A percentile compares a stretch with the other conserved stretches of the same genome.
phyloP scores from a whole-genome alignment of 1,140 invertebrate species.

The Plodia interpunctella region DNA sequence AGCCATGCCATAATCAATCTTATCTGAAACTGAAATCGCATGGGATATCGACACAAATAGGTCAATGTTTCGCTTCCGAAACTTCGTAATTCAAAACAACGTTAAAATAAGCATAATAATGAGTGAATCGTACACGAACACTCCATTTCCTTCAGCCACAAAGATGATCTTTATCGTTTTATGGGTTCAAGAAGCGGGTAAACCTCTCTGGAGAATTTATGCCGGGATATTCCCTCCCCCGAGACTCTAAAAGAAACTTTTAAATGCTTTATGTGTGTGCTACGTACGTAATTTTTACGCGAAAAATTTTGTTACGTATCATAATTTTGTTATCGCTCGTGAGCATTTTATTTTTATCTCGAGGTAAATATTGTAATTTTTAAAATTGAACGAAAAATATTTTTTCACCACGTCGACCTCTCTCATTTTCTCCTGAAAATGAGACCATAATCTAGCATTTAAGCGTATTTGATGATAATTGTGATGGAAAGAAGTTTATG shows the following conservation, averaged over 20 bases:
- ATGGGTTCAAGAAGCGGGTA: constrained; percentile 42
- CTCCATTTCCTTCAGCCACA: constrained; percentile 33
- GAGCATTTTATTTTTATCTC: not conserved
- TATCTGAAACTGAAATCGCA: too few species aligned
- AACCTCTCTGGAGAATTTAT: constrained; percentile 44
- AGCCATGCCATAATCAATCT: too few species aligned
- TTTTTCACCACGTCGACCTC: too few species aligned
- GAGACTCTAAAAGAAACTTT: constrained; percentile 54
- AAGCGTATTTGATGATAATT: too few species aligned
- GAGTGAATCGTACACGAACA: constrained; percentile 29
- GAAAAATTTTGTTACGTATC: constrained; percentile 26
- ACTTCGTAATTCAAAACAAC: constrained; percentile 21
- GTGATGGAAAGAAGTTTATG: too few species aligned
- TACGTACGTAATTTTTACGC: constrained; percentile 28
- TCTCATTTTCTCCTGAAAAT: too few species aligned
- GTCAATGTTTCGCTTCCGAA: not conserved
- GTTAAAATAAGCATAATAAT: constrained; percentile 27
- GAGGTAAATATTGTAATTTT: not conserved
- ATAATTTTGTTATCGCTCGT: constrained; percentile 12
- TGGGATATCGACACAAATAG: too few species aligned
- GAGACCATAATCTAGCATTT: too few species aligned
- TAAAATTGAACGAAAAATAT: too few species aligned
- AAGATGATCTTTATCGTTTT: constrained; percentile 63
- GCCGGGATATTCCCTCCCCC: constrained; percentile 40
- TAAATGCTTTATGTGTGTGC: constrained; percentile 43